Evolutionary conservation across 1,140 invertebrate genomes (phyloP).

Genomic region (Artemia franciscana): DNA sequence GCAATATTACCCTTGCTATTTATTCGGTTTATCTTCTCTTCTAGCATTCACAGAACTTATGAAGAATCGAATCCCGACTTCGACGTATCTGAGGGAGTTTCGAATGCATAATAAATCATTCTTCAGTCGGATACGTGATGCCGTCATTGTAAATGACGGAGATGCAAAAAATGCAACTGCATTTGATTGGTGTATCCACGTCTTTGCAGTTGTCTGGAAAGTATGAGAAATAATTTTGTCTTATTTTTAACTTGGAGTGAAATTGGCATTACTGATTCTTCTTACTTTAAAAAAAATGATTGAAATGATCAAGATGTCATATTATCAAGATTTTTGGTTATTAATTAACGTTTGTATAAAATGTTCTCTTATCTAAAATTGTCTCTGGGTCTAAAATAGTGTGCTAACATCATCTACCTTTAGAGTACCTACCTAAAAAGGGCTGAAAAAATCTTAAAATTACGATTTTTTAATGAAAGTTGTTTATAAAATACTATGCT

Average conservation of each 20-base stretch:
- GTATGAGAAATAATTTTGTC: too few species aligned
- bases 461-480: too few species aligned
- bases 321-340: background rate
- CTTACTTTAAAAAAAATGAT: background rate
- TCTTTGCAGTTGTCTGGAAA: slow-evolving; percentile 38
- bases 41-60: slow-evolving; percentile 35
- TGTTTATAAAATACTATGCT: too few species aligned
- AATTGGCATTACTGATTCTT: background rate
- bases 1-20: too few species aligned
- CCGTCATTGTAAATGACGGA: slow-evolving; percentile 38
- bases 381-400: too few species aligned
- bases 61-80: slow-evolving; percentile 30
- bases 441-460: too few species aligned
- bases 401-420: background rate
- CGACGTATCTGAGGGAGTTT: slow-evolving; percentile 30
- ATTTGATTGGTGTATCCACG: slow-evolving; percentile 36
- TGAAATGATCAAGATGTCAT: too few species aligned
- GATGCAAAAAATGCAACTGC: slow-evolving; percentile 30
- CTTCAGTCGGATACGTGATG: slow-evolving; percentile 30
- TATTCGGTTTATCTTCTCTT: slow-evolving; percentile 7
- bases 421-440: too few species aligned
- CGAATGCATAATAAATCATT: slow-evolving; percentile 30
- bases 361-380: background rate
- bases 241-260: background rate
- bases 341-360: background rate